phyloP scores from a whole-genome alignment of 1,140 invertebrate species.

The Pararge aegeria region DNA sequence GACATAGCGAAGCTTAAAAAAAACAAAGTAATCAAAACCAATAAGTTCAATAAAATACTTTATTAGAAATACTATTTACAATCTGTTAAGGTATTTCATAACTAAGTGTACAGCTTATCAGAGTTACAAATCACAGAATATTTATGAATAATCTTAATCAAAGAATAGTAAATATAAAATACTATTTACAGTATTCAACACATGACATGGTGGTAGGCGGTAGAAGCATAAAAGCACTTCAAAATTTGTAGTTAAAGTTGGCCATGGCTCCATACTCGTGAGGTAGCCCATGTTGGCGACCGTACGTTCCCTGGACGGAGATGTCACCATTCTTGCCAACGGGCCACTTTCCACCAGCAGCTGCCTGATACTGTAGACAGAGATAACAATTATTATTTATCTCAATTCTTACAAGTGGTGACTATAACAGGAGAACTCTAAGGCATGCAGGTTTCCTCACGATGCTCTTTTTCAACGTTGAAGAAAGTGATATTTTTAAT shows the following conservation, averaged over 20 bases:
- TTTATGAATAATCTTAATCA: neutral
- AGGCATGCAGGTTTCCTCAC: too few species aligned
- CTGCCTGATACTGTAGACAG: slow-evolving; percentile 34
- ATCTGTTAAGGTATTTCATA: neutral
- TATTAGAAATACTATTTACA: neutral
- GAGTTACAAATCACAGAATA: neutral
- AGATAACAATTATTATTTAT: slow-evolving; percentile 4
- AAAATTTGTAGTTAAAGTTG: slow-evolving; percentile 45
- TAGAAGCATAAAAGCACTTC: too few species aligned
- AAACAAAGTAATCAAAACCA: neutral
- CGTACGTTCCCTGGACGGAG: slow-evolving; percentile 50
- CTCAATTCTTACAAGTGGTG: too few species aligned
- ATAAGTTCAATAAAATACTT: neutral
- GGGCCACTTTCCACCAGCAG: slow-evolving; percentile 48
- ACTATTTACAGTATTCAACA: neutral
- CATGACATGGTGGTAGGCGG: neutral
- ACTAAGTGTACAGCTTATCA: too few species aligned
- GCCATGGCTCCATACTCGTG: slow-evolving; percentile 41
- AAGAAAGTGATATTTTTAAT: too few species aligned
- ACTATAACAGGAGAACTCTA: too few species aligned
- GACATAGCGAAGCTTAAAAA: too few species aligned
- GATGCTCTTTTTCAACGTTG: too few species aligned
- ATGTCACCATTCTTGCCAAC: slow-evolving; percentile 52
- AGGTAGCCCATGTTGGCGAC: slow-evolving; percentile 30
- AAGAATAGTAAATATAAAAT: neutral